Evolutionary conservation across 2,888 invertebrate genomes (phyloP).

Genomic region (Hydrotaea diabolus): DNA sequence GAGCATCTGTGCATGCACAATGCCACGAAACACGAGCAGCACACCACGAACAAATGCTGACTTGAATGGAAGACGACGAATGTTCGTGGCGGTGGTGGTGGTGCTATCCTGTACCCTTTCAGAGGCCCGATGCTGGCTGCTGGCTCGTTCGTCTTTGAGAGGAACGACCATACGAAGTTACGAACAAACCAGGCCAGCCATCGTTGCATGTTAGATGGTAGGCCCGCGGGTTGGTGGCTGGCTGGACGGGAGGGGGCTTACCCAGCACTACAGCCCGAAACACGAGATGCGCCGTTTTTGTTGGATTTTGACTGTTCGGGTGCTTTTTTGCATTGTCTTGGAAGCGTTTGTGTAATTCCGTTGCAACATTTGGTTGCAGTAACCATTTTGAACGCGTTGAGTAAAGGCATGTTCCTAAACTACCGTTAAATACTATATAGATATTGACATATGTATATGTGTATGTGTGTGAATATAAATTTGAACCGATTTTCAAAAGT

Average conservation of each 20-base stretch:
- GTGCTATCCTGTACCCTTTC: neutral
- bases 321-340: conserved; percentile 46
- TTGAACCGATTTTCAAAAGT: conserved; percentile 1
- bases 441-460: conserved; percentile 27
- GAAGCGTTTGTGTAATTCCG: conserved; percentile 53
- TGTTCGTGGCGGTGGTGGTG: too few relatives aligned
- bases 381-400: conserved; percentile 62
- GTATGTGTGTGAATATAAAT: neutral
- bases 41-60: too few relatives aligned
- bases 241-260: conserved; percentile 41
- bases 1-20: neutral
- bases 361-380: conserved; percentile 66
- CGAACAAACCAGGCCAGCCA: neutral
- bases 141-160: neutral
- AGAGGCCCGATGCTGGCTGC: neutral
- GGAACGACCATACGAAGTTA: neutral
- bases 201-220: neutral
- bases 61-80: neutral
- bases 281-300: conserved; percentile 35
- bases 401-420: conserved; percentile 49
- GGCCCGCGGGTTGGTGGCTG: neutral
- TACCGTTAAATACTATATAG: conserved; percentile 48
- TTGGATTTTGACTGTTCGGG: conserved; percentile 28
- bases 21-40: neutral
- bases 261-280: conserved; percentile 46